Evolutionary conservation across 2,113 vertebrate genomes (phyloP), one percentile per base, ranked within the genome.

Genomic region (Podarcis muralis): DNA sequence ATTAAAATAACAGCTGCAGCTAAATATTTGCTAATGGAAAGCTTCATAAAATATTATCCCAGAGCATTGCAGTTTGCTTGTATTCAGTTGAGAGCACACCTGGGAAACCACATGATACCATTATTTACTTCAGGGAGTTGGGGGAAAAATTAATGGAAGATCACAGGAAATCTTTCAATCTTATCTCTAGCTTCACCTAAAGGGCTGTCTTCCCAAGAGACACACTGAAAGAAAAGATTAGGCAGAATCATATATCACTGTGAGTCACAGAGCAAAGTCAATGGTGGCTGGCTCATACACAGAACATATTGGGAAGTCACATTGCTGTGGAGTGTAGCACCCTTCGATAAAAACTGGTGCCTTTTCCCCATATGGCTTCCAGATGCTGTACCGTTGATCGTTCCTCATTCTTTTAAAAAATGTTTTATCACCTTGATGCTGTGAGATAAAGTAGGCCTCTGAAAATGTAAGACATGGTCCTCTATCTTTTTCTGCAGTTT

Each of bases 161-260:
- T 12, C 78, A 91, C 74, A 35, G 35, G 91, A 95, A 90, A 87
- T 74, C 66, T 84, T 87, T 90, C 90, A 69, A 32, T 88, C 85
- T 87, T 92, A 85, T 85, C 37, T 86, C 86, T 68, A 0, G 0
- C 62, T 84, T 80, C 8, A 0, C 5, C 71, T 8, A 90, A 92
- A 93, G 82, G 68, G 1, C 74, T 69, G 80, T 91, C 85, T 81
- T 93, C 86, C 85, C 91, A 81, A 77, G 91, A 88, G 89, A 86
- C 35, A 65, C 57, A 76, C 30, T 75, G 0, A 23, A 87, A 77
- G 85, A 59, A 84, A 88, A 48, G 62, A 53, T 59, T 87, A 78
- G 0, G 0, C 80, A 86, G 87, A 85, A 87, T 59, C 48, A 35
- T n/a, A 66, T 43, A 62, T 88, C 78, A 35, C 53, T 9, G 12